Conservation (phyloP, 2,113 vertebrate genomes). For the Oceanodroma tethys region DNA sequence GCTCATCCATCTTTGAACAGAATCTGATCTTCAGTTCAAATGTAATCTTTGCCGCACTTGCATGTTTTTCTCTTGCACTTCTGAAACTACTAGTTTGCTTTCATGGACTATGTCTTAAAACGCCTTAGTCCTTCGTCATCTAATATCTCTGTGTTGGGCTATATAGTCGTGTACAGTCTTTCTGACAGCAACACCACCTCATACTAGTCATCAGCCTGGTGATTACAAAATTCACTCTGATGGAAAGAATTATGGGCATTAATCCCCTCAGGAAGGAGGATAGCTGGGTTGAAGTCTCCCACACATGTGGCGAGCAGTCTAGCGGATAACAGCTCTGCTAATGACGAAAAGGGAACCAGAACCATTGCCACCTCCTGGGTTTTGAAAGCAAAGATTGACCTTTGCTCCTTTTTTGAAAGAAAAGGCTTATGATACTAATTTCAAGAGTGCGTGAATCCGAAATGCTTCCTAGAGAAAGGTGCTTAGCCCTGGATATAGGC, state of each 20-base stretch:
- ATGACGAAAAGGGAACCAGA: slow-evolving; percentile 42
- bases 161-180: background rate
- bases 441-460: slow-evolving; percentile 45
- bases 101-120: background rate
- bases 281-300: slow-evolving; percentile 26
- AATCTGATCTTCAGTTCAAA: background rate
- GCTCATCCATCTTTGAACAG: background rate
- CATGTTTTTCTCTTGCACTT: background rate
- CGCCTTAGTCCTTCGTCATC: background rate
- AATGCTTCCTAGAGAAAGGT: slow-evolving; percentile 53
- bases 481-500: slow-evolving; percentile 26
- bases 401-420: slow-evolving; percentile 46
- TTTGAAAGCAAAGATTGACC: slow-evolving; percentile 63
- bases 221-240: slow-evolving; percentile 40
- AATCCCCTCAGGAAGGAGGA: slow-evolving; percentile 53
- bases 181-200: background rate
- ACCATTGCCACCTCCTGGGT: slow-evolving; percentile 45
- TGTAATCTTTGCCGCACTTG: background rate
- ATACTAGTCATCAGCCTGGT: background rate
- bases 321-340: slow-evolving; percentile 47
- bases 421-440: slow-evolving; percentile 59
- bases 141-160: background rate
- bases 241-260: slow-evolving; percentile 34
- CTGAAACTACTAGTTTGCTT: background rate
- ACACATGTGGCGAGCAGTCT: slow-evolving; percentile 29